Base-by-base conservation (phyloP, 2,113 vertebrate species). In the Tringa solitaria region DNA sequence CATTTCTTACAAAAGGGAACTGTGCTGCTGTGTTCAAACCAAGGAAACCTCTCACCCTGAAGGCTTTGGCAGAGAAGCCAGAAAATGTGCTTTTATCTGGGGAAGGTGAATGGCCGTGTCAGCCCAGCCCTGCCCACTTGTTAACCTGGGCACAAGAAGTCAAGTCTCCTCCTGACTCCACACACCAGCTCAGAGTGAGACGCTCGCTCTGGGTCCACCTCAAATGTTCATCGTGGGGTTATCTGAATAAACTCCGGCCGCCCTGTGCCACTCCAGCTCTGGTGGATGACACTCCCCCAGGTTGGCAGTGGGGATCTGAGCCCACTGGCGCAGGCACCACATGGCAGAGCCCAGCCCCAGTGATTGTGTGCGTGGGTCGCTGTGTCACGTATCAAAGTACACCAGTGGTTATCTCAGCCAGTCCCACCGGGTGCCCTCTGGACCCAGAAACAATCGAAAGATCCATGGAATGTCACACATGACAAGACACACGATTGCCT, bases 291-390 rank as follows among this genome's bases (percentile, higher is more conserved):
- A 18, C 20, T 14, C 10, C 14, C 12, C 51, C 41, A 10, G 35
- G 4, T 14, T 8, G 30, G 41, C 61, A 43, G 48, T 0, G 0
- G 28, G 53, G n/a, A 63, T 61, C 86, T 17, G n/a, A 82, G 65
- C 56, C 51, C 0, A 0, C 12, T 0, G 3, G 9, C 54, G 17
- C 4, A 3, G 48, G 41, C 41, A n/a, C 60, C 35, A 26, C 46
- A 2, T 0, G 1, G 35, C 79, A 84, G 28, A 84, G 59, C 67
- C 39, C 60, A 10, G 17, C 22, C 21, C 1, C 14, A 6, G n/a
- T 4, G 5, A 4, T 2, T 7, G 57, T 1, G 0, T 27, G 32
- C 4, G 0, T 9, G 43, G 30, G 21, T 16, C 15, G 1, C 46
- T 2, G 4, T 32, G 41, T 43, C 26, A 10, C 4, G 14, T 57